These are phyloP conservation scores for Scophthalmus maximus DNA, from an alignment of 2,113 vertebrate genomes.

Conservation along the genomic window DNA sequence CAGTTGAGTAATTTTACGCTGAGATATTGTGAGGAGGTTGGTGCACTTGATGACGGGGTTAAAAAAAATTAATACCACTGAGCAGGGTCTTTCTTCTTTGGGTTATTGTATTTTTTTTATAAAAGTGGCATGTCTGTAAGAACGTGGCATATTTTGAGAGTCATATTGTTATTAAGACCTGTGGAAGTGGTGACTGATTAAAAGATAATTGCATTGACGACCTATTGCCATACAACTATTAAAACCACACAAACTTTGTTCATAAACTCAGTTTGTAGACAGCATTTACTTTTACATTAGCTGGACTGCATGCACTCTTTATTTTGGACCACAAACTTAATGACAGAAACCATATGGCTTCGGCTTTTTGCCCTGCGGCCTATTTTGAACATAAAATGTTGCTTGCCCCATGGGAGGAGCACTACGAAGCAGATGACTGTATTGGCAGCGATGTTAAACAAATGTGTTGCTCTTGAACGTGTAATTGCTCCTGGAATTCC, in stretches of 20 bases:
- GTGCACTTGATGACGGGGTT: too few species aligned
- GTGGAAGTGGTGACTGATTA: background rate
- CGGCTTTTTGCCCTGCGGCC: slow-evolving; percentile 7
- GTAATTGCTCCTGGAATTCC: background rate
- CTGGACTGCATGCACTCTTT: slow-evolving; percentile 7
- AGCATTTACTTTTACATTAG: slow-evolving; percentile 18
- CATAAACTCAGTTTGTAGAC: slow-evolving; percentile 6
- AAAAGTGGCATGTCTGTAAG: too few species aligned
- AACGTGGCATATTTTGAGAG: too few species aligned
- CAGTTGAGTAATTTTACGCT: too few species aligned
- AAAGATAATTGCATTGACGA: background rate
- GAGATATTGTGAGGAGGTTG: too few species aligned
- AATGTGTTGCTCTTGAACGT: background rate
- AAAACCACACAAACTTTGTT: slow-evolving; percentile 24
- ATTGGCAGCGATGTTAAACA: too few species aligned
- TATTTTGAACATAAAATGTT: slow-evolving; percentile 21
- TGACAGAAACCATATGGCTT: slow-evolving; percentile 26
- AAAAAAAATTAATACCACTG: slow-evolving; percentile 1
- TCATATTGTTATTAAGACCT: too few species aligned
- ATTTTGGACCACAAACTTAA: slow-evolving; percentile 6
- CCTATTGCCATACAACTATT: slow-evolving; percentile 14
- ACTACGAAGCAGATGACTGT: too few species aligned
- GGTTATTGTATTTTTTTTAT: too few species aligned
- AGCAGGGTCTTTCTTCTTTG: too few species aligned
- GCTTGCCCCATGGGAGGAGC: too few species aligned